Conservation (phyloP, 2,888 invertebrate genomes). For the Malthinus seriepunctatus region DNA sequence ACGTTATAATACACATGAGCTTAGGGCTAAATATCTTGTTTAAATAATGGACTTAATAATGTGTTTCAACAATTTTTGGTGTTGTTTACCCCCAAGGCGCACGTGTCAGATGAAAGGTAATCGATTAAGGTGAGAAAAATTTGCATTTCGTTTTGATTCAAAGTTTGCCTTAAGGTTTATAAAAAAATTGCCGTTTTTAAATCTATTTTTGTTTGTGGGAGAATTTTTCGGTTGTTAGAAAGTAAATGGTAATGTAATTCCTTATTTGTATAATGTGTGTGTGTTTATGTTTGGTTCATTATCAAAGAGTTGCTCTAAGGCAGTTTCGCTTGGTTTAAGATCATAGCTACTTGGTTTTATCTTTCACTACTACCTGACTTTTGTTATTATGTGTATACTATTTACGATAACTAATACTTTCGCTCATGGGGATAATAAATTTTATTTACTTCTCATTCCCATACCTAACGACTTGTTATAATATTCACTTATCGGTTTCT, state of each 20-base stretch:
- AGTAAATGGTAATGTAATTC: slow-evolving; percentile 9
- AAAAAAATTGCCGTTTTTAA: slow-evolving; percentile 4
- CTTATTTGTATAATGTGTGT: not conserved
- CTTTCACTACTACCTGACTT: slow-evolving; percentile 18
- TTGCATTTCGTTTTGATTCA: slow-evolving; percentile 16
- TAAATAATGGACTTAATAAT: slow-evolving; percentile 21
- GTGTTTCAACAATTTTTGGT: slow-evolving; percentile 11
- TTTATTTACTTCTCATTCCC: slow-evolving; percentile 1
- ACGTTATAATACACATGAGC: too few species aligned
- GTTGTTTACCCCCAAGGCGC: slow-evolving; percentile 12
- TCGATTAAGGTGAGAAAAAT: slow-evolving; percentile 16
- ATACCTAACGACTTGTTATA: slow-evolving; percentile 13
- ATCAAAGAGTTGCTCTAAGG: slow-evolving; percentile 19
- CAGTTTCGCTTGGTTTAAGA: slow-evolving; percentile 24
- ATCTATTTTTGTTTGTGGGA: not conserved
- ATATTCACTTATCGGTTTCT: slow-evolving; percentile 11
- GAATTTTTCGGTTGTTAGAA: slow-evolving; percentile 11
- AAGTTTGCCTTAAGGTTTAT: slow-evolving; percentile 10
- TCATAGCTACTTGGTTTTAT: slow-evolving; percentile 21
- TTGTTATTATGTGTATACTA: slow-evolving; percentile 18
- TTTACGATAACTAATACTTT: slow-evolving; percentile 17
- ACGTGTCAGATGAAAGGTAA: slow-evolving; percentile 20
- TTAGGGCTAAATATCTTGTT: not conserved
- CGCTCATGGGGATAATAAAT: slow-evolving; percentile 25
- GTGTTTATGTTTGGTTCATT: slow-evolving; percentile 16